phyloP scores from a whole-genome alignment of 2,113 vertebrate species.

The Hemicordylus capensis region DNA sequence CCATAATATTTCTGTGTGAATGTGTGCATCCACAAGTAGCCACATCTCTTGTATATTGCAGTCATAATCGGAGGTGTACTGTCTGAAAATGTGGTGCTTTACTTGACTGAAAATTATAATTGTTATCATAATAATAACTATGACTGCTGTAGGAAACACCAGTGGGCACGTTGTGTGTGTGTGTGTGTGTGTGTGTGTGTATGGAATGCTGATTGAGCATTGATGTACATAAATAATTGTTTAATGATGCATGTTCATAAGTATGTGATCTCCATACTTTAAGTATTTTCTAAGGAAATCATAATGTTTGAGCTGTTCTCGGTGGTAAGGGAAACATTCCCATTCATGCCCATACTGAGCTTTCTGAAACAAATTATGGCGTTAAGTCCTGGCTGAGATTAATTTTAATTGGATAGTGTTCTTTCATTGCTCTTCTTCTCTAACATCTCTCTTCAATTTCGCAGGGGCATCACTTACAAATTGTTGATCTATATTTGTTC shows the following conservation, averaged over 20 bases:
- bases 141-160: no score
- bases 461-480: conserved; percentile 7
- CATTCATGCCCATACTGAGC: background rate
- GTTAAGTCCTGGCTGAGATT: background rate
- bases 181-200: no score
- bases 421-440: background rate
- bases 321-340: background rate
- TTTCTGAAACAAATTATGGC: background rate
- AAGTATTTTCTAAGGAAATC: background rate
- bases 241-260: background rate
- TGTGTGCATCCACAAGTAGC: background rate
- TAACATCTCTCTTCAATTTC: background rate
- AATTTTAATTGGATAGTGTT: background rate
- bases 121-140: no score
- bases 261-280: background rate
- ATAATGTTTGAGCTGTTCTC: background rate
- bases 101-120: no score
- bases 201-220: background rate
- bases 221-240: background rate
- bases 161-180: no score
- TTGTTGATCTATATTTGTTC: conserved; percentile 17
- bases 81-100: no score
- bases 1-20: background rate
- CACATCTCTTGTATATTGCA: no score
- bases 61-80: no score